Evolutionary conservation across 2,797 vertebrate genomes (phyloP), one percentile per base, ranked within the genome.

Genomic region (Geotria australis): DNA sequence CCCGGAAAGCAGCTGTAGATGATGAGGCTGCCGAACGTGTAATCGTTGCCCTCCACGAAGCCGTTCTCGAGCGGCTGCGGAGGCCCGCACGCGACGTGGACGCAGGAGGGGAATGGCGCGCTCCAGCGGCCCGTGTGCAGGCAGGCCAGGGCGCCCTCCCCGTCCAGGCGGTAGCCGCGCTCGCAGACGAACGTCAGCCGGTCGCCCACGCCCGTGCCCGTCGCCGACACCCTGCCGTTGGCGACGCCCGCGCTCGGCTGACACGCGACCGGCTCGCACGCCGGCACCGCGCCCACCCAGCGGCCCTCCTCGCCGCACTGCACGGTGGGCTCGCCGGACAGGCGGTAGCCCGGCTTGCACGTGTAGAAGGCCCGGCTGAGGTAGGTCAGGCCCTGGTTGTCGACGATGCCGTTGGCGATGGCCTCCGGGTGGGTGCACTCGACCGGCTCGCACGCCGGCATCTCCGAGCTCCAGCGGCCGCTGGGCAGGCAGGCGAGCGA

Each of bases 1-100:
- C 86, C 85, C 38, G 91, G 88, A 51, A 94, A 79, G 57, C 91
- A 98, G 67, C 91, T 98, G 60, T 93, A 96, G 69, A 94, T 94
- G 38, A 96, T 82, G 62, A 88, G 84, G 51, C 83, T 81, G 1
- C 91, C 89, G 2, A 79, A 94, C 64, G 79, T 82, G 56, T 85
- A 79, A 67, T 94, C 85, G 46, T 77, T 77, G 46, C 91, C 91
- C 68, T 98, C 91, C 7, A 98, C 88, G 56, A 98, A 93, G 2
- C 91, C 91, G 47, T 81, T 86, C 48, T 83, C 79, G 8, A 98
- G 80, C 24, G 85, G 78, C 45, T 77, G 75, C 24, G 91, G 88
- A 15, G 78, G 72, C 2, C 70, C 70, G 67, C 91, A 98, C 59
- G 73, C 76, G 66, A 96, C 81, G 58, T 79, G 78, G 63, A 65